Conservation (phyloP, 2,113 vertebrate genomes). For the Procapra przewalskii region DNA sequence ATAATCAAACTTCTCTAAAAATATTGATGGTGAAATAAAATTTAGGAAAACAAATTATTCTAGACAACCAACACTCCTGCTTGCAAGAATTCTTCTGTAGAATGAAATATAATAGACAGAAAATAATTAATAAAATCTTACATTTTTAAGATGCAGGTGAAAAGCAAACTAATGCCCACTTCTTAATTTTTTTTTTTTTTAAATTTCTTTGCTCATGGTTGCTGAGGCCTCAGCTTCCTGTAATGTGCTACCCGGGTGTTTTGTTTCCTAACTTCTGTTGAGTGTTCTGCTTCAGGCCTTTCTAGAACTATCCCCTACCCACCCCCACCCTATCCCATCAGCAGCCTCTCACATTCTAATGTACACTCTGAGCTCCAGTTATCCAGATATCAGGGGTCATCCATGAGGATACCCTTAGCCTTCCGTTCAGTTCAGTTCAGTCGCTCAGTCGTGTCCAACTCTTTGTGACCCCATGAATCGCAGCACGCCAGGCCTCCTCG, state of each 20-base stretch:
- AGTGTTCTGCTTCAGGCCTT: background rate
- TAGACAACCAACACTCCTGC: background rate
- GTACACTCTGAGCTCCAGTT: background rate
- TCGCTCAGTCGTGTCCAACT: rapidly evolving
- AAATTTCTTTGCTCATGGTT: background rate
- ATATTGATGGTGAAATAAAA: background rate
- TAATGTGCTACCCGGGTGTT: background rate
- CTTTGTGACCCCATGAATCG: no score
- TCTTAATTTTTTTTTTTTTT: background rate
- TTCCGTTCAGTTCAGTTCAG: no score
- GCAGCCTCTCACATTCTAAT: background rate
- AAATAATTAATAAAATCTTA: background rate
- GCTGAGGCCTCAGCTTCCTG: background rate
- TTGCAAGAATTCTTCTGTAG: background rate
- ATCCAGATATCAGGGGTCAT: background rate
- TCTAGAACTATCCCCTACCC: no score
- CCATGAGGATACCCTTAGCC: no score
- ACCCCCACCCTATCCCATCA: background rate
- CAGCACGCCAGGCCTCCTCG: no score
- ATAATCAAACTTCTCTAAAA: background rate
- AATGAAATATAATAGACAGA: background rate
- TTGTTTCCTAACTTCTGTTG: background rate
- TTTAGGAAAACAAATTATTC: background rate
- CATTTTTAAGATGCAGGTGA: background rate
- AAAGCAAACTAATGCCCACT: background rate